Evolutionary conservation across 2,797 vertebrate species (phyloP).

Genomic region (Manis crassicaudata): DNA sequence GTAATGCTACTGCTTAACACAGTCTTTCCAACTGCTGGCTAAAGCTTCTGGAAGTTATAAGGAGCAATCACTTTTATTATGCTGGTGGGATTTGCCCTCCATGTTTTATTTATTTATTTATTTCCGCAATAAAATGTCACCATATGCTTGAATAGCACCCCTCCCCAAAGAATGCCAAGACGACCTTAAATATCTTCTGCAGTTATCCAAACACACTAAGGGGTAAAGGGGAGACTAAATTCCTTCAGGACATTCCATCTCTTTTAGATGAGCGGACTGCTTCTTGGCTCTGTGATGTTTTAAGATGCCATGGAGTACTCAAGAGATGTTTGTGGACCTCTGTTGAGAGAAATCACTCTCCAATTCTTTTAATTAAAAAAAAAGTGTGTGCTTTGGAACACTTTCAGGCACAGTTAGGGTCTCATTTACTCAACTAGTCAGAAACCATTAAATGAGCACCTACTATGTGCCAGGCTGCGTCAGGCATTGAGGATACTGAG

Average conservation of each 20-base stretch:
- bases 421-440: neutral
- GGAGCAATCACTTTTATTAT: constrained; percentile 51
- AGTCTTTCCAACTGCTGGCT: neutral
- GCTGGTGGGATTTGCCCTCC: constrained; percentile 61
- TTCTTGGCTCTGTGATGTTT: neutral
- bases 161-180: neutral
- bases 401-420: neutral
- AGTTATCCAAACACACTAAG: neutral
- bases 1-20: neutral
- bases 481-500: neutral
- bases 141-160: constrained; percentile 31
- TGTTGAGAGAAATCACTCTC: constrained; percentile 7
- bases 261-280: neutral
- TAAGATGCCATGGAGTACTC: neutral
- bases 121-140: constrained; percentile 60
- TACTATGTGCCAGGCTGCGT: neutral
- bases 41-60: neutral
- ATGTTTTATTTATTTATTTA: neutral
- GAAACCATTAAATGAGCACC: neutral
- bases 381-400: neutral
- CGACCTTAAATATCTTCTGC: neutral
- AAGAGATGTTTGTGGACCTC: neutral
- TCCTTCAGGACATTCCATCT: neutral
- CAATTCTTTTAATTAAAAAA: neutral
- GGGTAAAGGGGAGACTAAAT: neutral